phyloP scores from a whole-genome alignment of 2,888 invertebrate species.

The Xiphydria camelus region DNA sequence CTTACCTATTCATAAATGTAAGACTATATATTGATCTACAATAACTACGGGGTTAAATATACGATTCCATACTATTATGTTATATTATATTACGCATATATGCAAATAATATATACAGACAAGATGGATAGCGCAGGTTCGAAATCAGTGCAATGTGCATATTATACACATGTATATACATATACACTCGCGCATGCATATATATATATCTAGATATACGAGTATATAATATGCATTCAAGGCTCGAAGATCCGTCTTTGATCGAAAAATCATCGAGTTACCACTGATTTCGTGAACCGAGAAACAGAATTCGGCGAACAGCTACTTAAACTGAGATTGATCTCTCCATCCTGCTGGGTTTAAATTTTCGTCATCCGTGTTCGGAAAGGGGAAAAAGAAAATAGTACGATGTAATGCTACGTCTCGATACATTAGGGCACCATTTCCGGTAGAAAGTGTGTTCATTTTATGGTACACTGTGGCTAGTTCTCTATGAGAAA shows the following conservation, averaged over 20 bases:
- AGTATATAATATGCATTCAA: too few species aligned
- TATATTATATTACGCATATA: constrained; percentile 42
- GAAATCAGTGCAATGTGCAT: constrained; percentile 25
- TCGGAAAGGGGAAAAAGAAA: constrained; percentile 2
- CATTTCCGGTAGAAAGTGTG: constrained; percentile 30
- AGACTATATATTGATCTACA: constrained; percentile 31
- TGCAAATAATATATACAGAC: constrained; percentile 37
- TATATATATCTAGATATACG: constrained; percentile 5
- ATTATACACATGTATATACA: constrained; percentile 9
- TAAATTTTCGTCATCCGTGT: constrained; percentile 23
- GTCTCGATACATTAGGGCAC: constrained; percentile 34
- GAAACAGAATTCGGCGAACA: too few species aligned
- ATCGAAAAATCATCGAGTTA: too few species aligned
- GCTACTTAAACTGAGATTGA: constrained; percentile 22
- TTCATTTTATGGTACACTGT: constrained; percentile 23
- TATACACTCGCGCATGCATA: too few species aligned
- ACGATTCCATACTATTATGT: constrained; percentile 25
- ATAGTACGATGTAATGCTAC: constrained; percentile 29
- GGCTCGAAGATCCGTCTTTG: too few species aligned
- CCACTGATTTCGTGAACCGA: too few species aligned
- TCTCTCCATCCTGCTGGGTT: constrained; percentile 14
- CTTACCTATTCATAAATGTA: constrained; percentile 23
- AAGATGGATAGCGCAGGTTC: constrained; percentile 19
- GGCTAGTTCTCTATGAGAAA: not conserved
- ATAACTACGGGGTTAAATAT: constrained; percentile 40